A percentile compares a stretch with the other conserved stretches of the same genome.
These are phyloP conservation scores for Nycticorax nycticorax DNA, from an alignment of 2,113 vertebrate species.

Conservation along the genomic window DNA sequence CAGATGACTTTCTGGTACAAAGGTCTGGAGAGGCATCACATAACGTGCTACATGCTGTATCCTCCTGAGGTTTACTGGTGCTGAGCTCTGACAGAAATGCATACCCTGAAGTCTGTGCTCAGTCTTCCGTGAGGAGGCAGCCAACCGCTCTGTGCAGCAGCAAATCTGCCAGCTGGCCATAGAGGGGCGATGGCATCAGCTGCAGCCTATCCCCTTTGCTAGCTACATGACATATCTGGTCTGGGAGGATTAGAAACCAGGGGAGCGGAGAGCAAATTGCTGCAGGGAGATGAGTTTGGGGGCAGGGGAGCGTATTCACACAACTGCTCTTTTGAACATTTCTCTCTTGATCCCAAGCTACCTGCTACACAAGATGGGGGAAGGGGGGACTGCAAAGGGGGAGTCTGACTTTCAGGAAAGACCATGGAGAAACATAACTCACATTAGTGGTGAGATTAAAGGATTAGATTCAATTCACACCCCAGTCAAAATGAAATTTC, in stretches of 20 bases:
- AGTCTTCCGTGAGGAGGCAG: constrained; percentile 35
- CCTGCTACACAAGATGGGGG: not conserved
- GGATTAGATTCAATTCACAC: not conserved
- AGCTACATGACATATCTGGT: not conserved
- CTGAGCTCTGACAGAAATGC: not conserved
- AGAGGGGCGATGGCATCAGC: constrained; percentile 23
- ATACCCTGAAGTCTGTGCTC: constrained; percentile 38
- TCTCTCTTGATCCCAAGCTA: not conserved
- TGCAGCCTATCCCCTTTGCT: not conserved
- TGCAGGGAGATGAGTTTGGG: not conserved
- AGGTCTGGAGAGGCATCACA: not conserved
- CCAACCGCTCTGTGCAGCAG: constrained; percentile 27
- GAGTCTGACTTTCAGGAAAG: not conserved
- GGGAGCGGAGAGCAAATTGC: not conserved
- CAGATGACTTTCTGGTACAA: accelerated
- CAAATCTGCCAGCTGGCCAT: constrained; percentile 39
- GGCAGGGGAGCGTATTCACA: not conserved
- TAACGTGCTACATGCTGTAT: not conserved
- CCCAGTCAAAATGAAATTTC: constrained; percentile 13
- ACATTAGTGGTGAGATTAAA: constrained; percentile 17
- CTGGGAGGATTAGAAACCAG: constrained; percentile 37
- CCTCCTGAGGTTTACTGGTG: not conserved
- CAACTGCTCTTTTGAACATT: not conserved
- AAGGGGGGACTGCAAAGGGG: not conserved
- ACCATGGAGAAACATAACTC: not conserved